phyloP scores from a whole-genome alignment of 2,113 vertebrate genomes.

The Pluvialis apricaria region DNA sequence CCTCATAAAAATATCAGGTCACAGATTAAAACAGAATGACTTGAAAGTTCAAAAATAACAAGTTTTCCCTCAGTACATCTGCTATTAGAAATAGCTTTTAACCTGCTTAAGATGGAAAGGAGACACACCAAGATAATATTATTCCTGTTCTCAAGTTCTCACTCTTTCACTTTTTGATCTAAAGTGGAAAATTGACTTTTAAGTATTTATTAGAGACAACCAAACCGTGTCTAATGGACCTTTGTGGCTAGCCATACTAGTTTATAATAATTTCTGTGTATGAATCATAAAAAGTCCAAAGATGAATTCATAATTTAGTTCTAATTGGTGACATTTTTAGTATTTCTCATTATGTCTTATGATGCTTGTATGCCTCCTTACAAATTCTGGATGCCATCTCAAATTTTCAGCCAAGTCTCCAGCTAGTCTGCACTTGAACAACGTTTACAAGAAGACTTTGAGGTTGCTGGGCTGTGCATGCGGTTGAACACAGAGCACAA shows the following conservation, averaged over 20 bases:
- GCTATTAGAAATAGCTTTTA: slow-evolving; percentile 48
- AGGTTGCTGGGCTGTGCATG: background rate
- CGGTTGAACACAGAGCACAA: background rate
- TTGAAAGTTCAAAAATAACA: slow-evolving; percentile 50
- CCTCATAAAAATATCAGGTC: slow-evolving; percentile 62
- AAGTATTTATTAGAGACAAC: background rate
- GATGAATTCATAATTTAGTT: background rate
- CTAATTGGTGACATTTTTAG: background rate
- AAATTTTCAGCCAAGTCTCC: background rate
- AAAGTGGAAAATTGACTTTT: slow-evolving; percentile 29
- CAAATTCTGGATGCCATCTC: background rate
- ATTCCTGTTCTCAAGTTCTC: slow-evolving; percentile 7
- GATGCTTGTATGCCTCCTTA: background rate
- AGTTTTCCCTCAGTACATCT: background rate
- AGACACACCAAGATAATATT: slow-evolving; percentile 18
- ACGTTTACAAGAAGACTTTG: background rate
- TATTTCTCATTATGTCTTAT: background rate
- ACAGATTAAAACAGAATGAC: slow-evolving; percentile 54
- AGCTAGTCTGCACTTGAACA: background rate
- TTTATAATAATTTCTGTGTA: background rate
- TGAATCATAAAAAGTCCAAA: background rate
- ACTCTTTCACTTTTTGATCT: slow-evolving; percentile 32
- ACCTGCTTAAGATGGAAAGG: slow-evolving; percentile 14
- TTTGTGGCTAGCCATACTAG: background rate
- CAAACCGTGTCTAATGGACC: background rate